Base-by-base conservation (phyloP, 37 sponge, comb jelly and placozoan genomes). In the Chondrosia reniformis region DNA sequence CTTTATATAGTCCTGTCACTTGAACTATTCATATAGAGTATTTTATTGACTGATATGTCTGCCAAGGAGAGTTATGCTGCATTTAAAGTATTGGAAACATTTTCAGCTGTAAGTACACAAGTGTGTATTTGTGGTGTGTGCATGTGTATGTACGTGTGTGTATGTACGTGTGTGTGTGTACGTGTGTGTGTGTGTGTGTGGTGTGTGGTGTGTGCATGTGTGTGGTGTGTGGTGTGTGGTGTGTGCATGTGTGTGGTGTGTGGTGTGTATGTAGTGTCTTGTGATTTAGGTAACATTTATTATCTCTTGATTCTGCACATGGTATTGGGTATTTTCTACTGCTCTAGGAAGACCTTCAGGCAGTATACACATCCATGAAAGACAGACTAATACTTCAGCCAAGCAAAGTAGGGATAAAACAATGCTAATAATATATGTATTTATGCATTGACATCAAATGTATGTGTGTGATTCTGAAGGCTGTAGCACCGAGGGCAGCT, bases 21-120 rank as follows among this genome's bases (percentile, higher is more conserved):
- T 6, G 2, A 8, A 4, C 58, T 6, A 4, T 6, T 80, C 19
- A 19, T 46, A 4, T 40, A 77, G 37, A 45, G 74, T 62, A 59
- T 52, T 73, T 28, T 73, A 2, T 65, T 65, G 67, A 65, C 76
- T 6, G 76, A 80, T 8, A 22, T 78, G 45, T 4, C 36, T 27
- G 22, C 61, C 42, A 74, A 79, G 13, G 88, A 87, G 30, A 27
- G 62, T 7, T 87, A 82, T 76, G 30, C 6, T 1, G 63, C 83
- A 17, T 87, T 74, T 80, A 87, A 87, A 49, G 71, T 87, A 22
- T 87, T 87, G 46, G 83, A 82, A 33, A 74, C 44, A 25, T 82
- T 87, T n/a, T 76, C 83, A 1, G 79, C 82, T 61, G 88, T 80
- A 27, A 36, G 54, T 36, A n/a, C 39, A 45, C 25, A 55, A 21